phyloP scores from a whole-genome alignment of 1,140 invertebrate species.

The Drosophila pseudoobscura region DNA sequence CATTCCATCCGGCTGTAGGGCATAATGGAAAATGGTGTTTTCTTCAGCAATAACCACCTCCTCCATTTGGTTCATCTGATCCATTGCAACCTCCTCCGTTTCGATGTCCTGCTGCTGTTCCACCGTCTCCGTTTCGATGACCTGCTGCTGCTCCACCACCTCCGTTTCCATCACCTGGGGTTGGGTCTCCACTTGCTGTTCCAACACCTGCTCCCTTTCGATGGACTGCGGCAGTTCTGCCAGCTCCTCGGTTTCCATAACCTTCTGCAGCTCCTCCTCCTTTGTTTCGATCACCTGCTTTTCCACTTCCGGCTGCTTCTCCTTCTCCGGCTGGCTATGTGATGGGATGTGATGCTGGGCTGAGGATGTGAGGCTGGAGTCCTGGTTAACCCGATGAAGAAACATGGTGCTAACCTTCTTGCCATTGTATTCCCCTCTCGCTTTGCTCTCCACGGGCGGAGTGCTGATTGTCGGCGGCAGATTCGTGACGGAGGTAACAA shows the following conservation, averaged over 20 bases:
- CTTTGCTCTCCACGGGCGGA: conserved; percentile 32
- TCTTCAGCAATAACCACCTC: conserved; percentile 15
- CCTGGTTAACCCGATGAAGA: conserved; percentile 65
- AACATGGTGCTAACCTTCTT: conserved; percentile 69
- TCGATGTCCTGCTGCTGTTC: neutral
- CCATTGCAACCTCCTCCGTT: neutral
- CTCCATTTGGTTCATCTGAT: conserved; percentile 1
- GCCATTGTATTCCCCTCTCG: conserved; percentile 56
- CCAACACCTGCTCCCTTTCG: conserved; percentile 7
- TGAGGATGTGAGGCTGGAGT: conserved; percentile 37
- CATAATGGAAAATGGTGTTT: conserved; percentile 45
- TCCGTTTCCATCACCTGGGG: neutral
- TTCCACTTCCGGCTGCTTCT: conserved; percentile 8
- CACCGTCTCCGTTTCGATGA: neutral
- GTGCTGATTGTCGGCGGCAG: conserved; percentile 15
- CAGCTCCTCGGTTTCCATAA: conserved; percentile 11
- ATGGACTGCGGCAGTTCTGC: conserved; percentile 17
- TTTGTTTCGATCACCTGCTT: neutral
- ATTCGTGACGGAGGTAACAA: conserved; percentile 35
- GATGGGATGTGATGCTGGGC: conserved; percentile 17
- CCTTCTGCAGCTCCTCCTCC: neutral
- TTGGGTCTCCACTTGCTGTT: neutral
- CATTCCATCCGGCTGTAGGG: conserved; percentile 47
- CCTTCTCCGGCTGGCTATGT: conserved; percentile 9
- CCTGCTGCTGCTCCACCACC: conserved; percentile 3